Percentiles rank a stretch among this genome's conserved stretches.
phyloP scores from a whole-genome alignment of 2,888 invertebrate genomes.

The Rhagonycha lutea region DNA sequence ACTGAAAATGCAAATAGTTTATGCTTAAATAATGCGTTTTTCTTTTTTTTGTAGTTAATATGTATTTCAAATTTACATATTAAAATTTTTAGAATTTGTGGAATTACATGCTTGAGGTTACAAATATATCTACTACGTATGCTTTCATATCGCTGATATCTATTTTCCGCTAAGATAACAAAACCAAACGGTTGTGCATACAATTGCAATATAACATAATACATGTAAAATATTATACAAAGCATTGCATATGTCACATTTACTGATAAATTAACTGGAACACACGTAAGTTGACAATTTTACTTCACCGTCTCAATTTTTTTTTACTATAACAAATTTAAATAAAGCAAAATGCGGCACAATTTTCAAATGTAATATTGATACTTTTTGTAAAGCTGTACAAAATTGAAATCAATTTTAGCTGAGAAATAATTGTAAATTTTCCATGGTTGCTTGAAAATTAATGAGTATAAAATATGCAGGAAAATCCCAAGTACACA shows the following conservation, averaged over 20 bases:
- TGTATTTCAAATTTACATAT: neutral
- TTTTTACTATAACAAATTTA: neutral
- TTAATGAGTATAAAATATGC: too few relatives aligned
- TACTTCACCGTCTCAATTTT: neutral
- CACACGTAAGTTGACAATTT: constrained; percentile 9
- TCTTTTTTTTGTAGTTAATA: neutral
- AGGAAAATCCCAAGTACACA: too few relatives aligned
- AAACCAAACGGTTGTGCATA: constrained; percentile 40
- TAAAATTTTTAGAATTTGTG: constrained; percentile 3
- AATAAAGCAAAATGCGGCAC: neutral
- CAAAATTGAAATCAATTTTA: too few relatives aligned
- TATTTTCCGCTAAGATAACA: constrained; percentile 41
- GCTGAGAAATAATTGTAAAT: too few relatives aligned
- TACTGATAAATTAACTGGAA: constrained; percentile 25
- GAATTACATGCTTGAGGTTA: constrained; percentile 24
- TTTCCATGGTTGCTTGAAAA: too few relatives aligned
- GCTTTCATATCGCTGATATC: constrained; percentile 43
- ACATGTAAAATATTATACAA: constrained; percentile 33
- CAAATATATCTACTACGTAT: constrained; percentile 29
- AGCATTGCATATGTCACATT: constrained; percentile 31
- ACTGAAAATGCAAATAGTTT: too few relatives aligned
- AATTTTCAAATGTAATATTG: neutral
- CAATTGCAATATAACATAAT: constrained; percentile 36
- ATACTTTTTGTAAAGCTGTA: too few relatives aligned
- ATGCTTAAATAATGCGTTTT: neutral